Percentiles rank a stretch among this genome's conserved stretches.
Evolutionary conservation across 2,888 invertebrate genomes (phyloP).

Genomic region (Plagodis dolabraria): DNA sequence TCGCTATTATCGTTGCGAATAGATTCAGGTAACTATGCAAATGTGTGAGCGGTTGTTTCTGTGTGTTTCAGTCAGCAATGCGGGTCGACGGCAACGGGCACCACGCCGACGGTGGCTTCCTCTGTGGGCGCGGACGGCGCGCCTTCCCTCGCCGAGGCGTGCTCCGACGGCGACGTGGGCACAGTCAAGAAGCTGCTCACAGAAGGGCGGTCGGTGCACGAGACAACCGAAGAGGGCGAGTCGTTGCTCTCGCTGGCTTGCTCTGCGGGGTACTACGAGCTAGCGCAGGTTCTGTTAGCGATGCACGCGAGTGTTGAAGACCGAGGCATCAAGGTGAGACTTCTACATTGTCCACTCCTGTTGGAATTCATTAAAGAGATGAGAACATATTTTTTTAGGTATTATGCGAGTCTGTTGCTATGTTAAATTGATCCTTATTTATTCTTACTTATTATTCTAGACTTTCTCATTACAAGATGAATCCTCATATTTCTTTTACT

Average conservation of each 20-base stretch:
- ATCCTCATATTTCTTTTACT: no score
- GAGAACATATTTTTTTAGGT: no score
- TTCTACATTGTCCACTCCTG: background rate
- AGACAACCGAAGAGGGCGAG: constrained; percentile 99
- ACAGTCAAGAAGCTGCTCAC: constrained; percentile 96
- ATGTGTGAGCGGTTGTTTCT: background rate
- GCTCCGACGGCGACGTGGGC: constrained; percentile 97
- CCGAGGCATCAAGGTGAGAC: constrained; percentile 92
- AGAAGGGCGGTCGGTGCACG: constrained; percentile 97
- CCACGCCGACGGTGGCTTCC: constrained; percentile 78
- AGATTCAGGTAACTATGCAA: background rate
- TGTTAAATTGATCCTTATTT: no score
- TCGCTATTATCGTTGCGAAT: background rate
- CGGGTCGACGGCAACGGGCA: constrained; percentile 74
- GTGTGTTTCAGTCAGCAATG: constrained; percentile 70
- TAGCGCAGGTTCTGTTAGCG: constrained; percentile 97
- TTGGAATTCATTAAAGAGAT: no score
- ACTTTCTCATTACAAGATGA: no score
- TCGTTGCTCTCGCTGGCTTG: constrained; percentile 97
- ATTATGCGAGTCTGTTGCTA: no score
- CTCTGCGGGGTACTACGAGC: constrained; percentile 98
- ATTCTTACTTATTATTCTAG: no score
- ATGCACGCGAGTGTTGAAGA: constrained; percentile 99
- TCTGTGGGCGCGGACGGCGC: constrained; percentile 82
- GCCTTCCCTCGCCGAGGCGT: constrained; percentile 95